Base-by-base conservation (phyloP, 1,140 invertebrate species). In the Lanistes nyassanus region DNA sequence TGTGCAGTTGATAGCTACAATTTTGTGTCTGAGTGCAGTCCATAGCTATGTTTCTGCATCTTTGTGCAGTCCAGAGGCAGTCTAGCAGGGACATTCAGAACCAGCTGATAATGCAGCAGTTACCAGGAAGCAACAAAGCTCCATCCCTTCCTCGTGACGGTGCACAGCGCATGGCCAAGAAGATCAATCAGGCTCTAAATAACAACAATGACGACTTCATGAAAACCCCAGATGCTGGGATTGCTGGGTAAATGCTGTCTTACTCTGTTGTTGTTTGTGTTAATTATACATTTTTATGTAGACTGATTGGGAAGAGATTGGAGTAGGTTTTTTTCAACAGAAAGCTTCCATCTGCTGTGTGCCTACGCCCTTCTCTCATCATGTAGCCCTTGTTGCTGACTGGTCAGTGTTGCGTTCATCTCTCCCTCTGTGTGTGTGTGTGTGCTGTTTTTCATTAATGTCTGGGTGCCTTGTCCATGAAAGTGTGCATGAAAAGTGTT, bases 171-270 rank as follows among this genome's bases (percentile, higher is more conserved):
- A 72, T 82, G 13, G 83, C 81, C 11, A 84, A 80, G 62, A 80
- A 79, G 68, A 78, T 80, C 42, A 76, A 85, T 70, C 74, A 78
- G n/a, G 74, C 75, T 1, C 53, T 74, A 26, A 77, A 64, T 58
- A 82, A 81, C 66, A 78, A 81, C 29, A 85, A 87, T 71, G 83
- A 80, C 78, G 88, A 86, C 66, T 89, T 89, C 81, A 80, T 89
- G 85, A 82, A 82, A 76, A 83, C 88, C 13, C 85, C 88, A 71
- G 85, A 90, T 53, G 85, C 90, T 23, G 90, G 90, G 9, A 80
- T 90, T 36, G 84, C 90, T 67, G 90, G 90, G 90, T 90, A 85
- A 82, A 82, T 81, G 34, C 23, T 31, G 37, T 56, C n/a, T 56
- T 34, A 26, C 60, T 5, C 3, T n/a, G n/a, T n/a, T n/a, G 31